phyloP scores from a whole-genome alignment of 2,888 invertebrate genomes.

The Zhuqinia jingwanae region DNA sequence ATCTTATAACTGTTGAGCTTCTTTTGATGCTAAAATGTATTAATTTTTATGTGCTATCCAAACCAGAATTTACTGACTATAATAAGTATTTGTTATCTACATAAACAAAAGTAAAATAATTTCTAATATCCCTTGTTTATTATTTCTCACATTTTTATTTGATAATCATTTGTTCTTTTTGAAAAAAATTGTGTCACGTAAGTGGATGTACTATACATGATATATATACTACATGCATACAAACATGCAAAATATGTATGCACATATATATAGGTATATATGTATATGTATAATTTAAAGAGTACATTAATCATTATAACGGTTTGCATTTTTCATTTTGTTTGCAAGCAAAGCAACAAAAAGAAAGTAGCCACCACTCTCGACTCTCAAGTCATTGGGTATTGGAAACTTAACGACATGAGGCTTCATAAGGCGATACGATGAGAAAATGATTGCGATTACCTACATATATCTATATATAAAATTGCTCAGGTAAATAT shows the following conservation, averaged over 20 bases:
- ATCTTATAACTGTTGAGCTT: constrained; percentile 60
- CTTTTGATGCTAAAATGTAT: constrained; percentile 54
- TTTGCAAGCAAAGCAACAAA: neutral
- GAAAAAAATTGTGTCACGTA: constrained; percentile 53
- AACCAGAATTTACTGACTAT: constrained; percentile 57
- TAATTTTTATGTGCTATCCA: constrained; percentile 64
- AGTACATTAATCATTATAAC: constrained; percentile 51
- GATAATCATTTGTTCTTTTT: constrained; percentile 66
- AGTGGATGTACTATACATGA: too few species aligned
- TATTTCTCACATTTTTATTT: constrained; percentile 70
- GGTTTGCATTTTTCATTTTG: constrained; percentile 14
- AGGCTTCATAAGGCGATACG: too few species aligned
- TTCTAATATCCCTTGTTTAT: constrained; percentile 60
- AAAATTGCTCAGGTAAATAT: too few species aligned
- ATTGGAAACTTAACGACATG: too few species aligned
- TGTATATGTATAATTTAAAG: constrained; percentile 1
- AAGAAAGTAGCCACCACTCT: neutral
- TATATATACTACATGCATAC: too few species aligned
- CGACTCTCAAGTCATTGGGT: too few species aligned
- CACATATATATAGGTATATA: neutral
- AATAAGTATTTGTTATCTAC: neutral
- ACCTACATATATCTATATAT: too few species aligned
- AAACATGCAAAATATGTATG: neutral
- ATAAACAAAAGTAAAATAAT: neutral
- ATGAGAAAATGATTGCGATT: too few species aligned